Evolutionary conservation across 2,113 vertebrate species (phyloP).

Genomic region (Bombycilla garrulus): DNA sequence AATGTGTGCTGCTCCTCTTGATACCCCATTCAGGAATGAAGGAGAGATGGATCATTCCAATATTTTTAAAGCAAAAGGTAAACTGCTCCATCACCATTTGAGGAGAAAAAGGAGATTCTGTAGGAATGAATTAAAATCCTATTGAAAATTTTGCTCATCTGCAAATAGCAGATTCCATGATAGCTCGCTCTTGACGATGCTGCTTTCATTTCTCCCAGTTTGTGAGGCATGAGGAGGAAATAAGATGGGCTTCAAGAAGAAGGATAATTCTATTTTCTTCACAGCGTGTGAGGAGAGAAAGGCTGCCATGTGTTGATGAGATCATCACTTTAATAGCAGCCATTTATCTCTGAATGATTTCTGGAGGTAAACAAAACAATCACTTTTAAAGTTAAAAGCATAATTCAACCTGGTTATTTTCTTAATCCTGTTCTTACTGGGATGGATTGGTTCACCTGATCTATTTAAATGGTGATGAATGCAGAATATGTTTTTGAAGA

Average conservation of each 20-base stretch:
- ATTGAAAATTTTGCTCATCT: background rate
- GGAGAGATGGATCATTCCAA: background rate
- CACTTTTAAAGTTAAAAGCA: conserved; percentile 11
- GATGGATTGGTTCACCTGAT: background rate
- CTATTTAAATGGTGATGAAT: background rate
- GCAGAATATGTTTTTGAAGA: background rate
- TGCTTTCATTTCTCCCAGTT: background rate
- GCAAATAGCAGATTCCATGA: background rate
- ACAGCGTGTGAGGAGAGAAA: background rate
- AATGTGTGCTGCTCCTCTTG: background rate
- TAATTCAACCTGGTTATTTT: background rate
- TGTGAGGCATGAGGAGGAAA: conserved; percentile 27
- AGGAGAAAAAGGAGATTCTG: background rate
- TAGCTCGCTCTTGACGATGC: background rate
- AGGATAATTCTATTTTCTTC: conserved; percentile 46
- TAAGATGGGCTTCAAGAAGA: background rate
- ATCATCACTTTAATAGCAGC: conserved; percentile 45
- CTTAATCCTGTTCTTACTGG: conserved; percentile 1
- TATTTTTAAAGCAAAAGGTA: background rate
- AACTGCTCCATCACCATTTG: background rate
- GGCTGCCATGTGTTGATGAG: conserved; percentile 27
- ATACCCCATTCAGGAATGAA: background rate
- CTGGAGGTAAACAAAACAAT: conserved; percentile 20
- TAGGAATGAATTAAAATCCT: background rate
- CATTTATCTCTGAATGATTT: conserved; percentile 34